phyloP scores from a whole-genome alignment of 2,113 vertebrate genomes.

The Hymenochirus boettgeri region DNA sequence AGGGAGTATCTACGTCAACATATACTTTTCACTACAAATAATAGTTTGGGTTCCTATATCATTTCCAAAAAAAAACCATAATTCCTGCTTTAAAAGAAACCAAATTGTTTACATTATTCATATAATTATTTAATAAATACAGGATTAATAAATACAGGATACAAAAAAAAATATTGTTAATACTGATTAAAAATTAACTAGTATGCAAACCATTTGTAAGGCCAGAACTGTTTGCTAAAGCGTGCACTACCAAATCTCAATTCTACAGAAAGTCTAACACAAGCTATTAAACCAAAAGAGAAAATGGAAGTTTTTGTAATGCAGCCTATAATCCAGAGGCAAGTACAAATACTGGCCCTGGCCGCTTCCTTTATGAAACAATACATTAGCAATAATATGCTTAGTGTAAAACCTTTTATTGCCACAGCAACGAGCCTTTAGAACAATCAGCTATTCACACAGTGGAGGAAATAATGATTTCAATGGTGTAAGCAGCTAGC shows the following conservation, averaged over 20 bases:
- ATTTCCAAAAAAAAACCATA: too few species aligned
- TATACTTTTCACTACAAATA: too few species aligned
- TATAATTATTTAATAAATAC: too few species aligned
- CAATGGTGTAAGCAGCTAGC: slow-evolving; percentile 2
- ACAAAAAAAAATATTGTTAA: too few species aligned
- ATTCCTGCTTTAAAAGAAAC: too few species aligned
- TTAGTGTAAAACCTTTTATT: slow-evolving; percentile 15
- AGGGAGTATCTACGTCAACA: too few species aligned
- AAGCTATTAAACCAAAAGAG: slow-evolving; percentile 20
- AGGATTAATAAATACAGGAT: too few species aligned
- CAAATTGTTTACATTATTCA: too few species aligned
- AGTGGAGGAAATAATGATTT: not conserved
- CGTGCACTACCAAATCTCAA: slow-evolving; percentile 26
- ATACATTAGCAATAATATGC: slow-evolving; percentile 22
- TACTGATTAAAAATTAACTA: too few species aligned
- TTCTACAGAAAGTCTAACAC: slow-evolving; percentile 19
- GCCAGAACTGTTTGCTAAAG: too few species aligned
- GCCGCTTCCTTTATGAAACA: slow-evolving; percentile 25
- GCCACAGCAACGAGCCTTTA: slow-evolving; percentile 15
- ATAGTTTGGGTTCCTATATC: too few species aligned
- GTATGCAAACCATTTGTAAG: too few species aligned
- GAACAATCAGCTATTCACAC: slow-evolving; percentile 1
- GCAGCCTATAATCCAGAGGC: slow-evolving; percentile 22
- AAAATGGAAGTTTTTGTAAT: slow-evolving; percentile 23
- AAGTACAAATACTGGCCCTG: slow-evolving; percentile 34